A percentile compares a stretch with the other conserved stretches of the same genome.
Evolutionary conservation across 2,797 vertebrate genomes (phyloP).

Genomic region (Melanotaenia trifasciata): DNA sequence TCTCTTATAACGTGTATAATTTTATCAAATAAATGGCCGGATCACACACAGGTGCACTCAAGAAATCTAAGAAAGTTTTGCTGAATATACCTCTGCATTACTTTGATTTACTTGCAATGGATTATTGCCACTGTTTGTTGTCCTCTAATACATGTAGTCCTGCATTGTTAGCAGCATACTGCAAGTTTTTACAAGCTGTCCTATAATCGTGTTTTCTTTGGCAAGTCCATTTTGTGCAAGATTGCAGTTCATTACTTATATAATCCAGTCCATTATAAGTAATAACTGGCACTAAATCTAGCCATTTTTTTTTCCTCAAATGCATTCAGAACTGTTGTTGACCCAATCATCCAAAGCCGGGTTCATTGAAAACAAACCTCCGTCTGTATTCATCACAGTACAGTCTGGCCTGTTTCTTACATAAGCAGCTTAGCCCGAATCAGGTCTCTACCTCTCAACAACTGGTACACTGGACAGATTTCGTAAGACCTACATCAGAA

Average conservation of each 20-base stretch:
- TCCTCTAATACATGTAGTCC: background rate
- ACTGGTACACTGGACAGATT: constrained; percentile 56
- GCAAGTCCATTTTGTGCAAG: background rate
- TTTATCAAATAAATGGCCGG: background rate
- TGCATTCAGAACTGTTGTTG: constrained; percentile 20
- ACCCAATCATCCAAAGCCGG: constrained; percentile 36
- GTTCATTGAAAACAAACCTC: constrained; percentile 53
- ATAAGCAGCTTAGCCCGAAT: constrained; percentile 69
- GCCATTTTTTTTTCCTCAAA: constrained; percentile 21
- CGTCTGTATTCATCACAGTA: constrained; percentile 56
- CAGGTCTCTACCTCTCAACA: constrained; percentile 39
- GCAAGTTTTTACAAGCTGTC: background rate
- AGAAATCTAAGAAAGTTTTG: no score
- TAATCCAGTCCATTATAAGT: constrained; percentile 30
- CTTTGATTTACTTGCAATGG: no score
- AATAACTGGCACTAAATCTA: constrained; percentile 18
- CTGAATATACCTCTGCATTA: no score
- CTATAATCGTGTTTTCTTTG: background rate
- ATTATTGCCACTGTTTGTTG: no score
- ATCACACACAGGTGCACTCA: no score
- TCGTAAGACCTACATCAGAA: constrained; percentile 30
- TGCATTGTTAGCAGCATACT: no score
- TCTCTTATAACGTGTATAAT: background rate
- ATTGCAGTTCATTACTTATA: constrained; percentile 23
- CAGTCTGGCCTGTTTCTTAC: constrained; percentile 72